Evolutionary conservation across 1,140 invertebrate species (phyloP).

Genomic region (Elymnias hypermnestra): DNA sequence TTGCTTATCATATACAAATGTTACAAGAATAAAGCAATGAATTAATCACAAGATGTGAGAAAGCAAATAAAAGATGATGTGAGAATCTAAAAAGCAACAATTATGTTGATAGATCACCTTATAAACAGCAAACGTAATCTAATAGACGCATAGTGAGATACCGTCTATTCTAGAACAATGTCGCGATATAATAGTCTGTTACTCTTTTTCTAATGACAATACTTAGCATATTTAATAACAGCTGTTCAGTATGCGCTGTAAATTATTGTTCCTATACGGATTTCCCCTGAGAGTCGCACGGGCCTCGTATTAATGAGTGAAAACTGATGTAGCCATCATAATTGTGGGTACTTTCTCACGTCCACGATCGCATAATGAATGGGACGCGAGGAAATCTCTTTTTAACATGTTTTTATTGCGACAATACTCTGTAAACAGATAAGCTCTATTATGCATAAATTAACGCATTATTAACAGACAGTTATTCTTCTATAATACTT

Average conservation of each 20-base stretch:
- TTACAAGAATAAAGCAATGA: no score
- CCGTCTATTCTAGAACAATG: slow-evolving; percentile 11
- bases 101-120: no score
- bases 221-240: background rate
- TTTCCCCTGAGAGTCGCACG: slow-evolving; percentile 25
- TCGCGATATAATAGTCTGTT: slow-evolving; percentile 10
- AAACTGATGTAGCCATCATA: slow-evolving; percentile 23
- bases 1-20: no score
- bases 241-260: background rate
- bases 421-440: slow-evolving; percentile 3
- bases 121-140: background rate
- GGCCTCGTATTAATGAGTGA: slow-evolving; percentile 24
- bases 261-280: slow-evolving; percentile 15
- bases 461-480: background rate
- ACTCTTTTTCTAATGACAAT: slow-evolving; percentile 10
- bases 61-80: no score
- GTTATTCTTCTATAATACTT: no score
- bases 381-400: slow-evolving; percentile 14
- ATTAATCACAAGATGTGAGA: no score
- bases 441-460: background rate
- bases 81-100: no score
- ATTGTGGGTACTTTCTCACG: slow-evolving; percentile 42
- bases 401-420: slow-evolving; percentile 12
- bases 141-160: slow-evolving; percentile 4
- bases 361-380: slow-evolving; percentile 8